A percentile compares a stretch with the other conserved stretches of the same genome.
Conservation (phyloP, 2,888 invertebrate genomes). For the Piscicola geometra region DNA sequence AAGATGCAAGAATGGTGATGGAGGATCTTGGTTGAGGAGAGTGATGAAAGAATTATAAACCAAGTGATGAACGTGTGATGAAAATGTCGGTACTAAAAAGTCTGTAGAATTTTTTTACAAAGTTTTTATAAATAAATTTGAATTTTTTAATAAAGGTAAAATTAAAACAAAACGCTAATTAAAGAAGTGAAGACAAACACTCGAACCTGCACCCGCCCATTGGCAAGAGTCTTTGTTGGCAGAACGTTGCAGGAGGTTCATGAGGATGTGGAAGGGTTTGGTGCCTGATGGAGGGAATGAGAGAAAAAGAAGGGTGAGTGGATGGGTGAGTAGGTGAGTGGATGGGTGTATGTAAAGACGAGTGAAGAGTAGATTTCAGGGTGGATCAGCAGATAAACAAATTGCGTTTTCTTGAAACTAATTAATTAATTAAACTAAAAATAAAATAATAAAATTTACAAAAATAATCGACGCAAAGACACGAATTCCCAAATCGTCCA, state of each 20-base stretch:
- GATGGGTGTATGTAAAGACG: too few relatives aligned
- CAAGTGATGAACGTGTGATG: neutral
- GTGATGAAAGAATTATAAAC: too few relatives aligned
- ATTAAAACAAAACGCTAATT: neutral
- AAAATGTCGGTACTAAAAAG: neutral
- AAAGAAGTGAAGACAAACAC: neutral
- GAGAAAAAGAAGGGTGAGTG: too few relatives aligned
- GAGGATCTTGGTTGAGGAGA: too few relatives aligned
- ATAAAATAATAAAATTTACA: too few relatives aligned
- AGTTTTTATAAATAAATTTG: neutral
- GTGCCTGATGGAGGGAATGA: conserved; percentile 5
- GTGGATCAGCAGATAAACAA: too few relatives aligned
- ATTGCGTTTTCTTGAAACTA: too few relatives aligned
- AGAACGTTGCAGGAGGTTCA: conserved; percentile 71
- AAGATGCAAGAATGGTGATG: too few relatives aligned
- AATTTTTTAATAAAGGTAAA: too few relatives aligned
- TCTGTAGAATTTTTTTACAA: neutral
- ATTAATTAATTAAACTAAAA: too few relatives aligned
- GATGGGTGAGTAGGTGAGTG: too few relatives aligned
- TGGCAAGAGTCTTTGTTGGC: neutral
- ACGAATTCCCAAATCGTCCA: neutral
- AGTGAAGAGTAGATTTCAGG: too few relatives aligned
- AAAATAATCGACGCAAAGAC: neutral
- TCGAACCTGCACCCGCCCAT: neutral
- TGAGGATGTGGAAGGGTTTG: conserved; percentile 70